Conservation (phyloP, 37 sponge, comb jelly and placozoan genomes). For the Eunapius fragilis region DNA sequence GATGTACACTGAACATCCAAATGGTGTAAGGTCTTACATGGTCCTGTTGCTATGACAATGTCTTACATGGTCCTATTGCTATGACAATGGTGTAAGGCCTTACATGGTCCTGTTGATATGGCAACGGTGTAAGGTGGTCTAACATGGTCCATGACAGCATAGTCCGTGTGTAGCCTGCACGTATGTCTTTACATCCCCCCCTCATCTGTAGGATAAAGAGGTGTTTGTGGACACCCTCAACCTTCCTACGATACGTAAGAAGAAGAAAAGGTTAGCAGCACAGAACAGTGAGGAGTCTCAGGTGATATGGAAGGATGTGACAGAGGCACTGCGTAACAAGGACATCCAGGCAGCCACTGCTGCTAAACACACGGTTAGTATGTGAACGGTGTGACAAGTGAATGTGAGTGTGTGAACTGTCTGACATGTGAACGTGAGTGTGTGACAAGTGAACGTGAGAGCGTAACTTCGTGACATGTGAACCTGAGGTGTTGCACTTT, state of each 20-base stretch:
- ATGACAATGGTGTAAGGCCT: too few relatives aligned
- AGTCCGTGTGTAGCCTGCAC: background rate
- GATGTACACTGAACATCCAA: constrained; percentile 79
- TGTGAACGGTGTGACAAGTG: background rate
- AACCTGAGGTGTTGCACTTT: background rate
- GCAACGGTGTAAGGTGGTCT: too few relatives aligned
- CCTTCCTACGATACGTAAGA: constrained; percentile 87
- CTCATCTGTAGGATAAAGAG: constrained; percentile 64
- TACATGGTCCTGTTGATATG: too few relatives aligned
- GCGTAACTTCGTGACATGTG: too few relatives aligned
- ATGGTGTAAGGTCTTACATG: constrained; percentile 48
- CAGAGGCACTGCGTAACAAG: constrained; percentile 58
- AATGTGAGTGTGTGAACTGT: background rate
- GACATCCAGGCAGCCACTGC: constrained; percentile 89
- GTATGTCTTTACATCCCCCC: background rate
- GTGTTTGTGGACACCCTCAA: constrained; percentile 85
- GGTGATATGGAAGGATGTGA: constrained; percentile 84
- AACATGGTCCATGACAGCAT: too few relatives aligned
- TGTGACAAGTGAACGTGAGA: too few relatives aligned
- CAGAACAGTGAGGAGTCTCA: constrained; percentile 84
- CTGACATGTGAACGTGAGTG: background rate
- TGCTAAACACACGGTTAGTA: constrained; percentile 81
- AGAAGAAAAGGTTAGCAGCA: constrained; percentile 62
- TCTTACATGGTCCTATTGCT: too few relatives aligned
- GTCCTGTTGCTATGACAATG: background rate